Evolutionary conservation across 2,113 vertebrate species (phyloP), one percentile per base, ranked within the genome.

Genomic region (Siniperca chuatsi): DNA sequence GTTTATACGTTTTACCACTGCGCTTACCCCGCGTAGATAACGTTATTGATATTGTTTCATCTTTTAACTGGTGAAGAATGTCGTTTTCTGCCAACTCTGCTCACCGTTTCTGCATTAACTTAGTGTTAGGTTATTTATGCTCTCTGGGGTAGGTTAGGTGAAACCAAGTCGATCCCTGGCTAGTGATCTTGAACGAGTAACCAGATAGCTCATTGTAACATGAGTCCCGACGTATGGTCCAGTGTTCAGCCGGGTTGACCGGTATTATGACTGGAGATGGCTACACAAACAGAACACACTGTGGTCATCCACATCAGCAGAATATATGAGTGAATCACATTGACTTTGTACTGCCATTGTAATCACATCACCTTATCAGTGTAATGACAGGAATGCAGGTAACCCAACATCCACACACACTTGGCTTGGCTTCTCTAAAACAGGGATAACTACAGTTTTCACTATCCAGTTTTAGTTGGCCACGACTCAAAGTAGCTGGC

Each of bases 231-330:
- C 15, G 10, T 69, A 1, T 8, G 42, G 42, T 16, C 29, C 70
- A 4, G 44, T 6, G 9, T 72, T 69, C 3, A 25, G 18, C n/a
- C 58, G 0, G 35, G 70, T 3, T 50, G 10, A 13, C 21, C 48
- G n/a, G 66, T 65, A 2, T 78, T 76, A 16, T 69, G 75, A 73
- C 23, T 33, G 42, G 42, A 60, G 69, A 52, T 71, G 55, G 55
- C 25, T 52, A 10, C 79, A 79, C 64, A 44, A 1, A 46, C 54
- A 37, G 35, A 71, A n/a, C 42, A 76, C 71, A 44, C 11, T 65
- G 60, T 48, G 76, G 65, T 25, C 61, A 29, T 81, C 88, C 71
- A 86, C 88, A 91, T 90, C 89, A 90, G 86, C 89, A 83, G 11
- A 83, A 29, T 29, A 29, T 29, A 29, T 29, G 37, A 52, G 16